Evolutionary conservation across 2,113 vertebrate species (phyloP).

Genomic region (Lethenteron camtschaticum): DNA sequence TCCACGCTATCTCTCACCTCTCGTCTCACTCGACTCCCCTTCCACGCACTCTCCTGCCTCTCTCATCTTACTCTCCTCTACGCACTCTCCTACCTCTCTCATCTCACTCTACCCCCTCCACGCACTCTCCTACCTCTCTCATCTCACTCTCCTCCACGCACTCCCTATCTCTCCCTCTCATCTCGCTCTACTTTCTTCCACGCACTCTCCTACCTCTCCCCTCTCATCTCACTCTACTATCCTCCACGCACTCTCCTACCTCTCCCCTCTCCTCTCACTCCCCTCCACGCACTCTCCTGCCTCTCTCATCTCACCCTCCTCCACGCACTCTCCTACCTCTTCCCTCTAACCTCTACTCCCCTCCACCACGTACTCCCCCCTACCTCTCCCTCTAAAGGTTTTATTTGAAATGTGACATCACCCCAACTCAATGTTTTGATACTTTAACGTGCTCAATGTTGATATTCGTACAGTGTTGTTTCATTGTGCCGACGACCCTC

Average conservation of each 20-base stretch:
- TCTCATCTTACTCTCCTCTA: background rate
- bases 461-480: too few relatives aligned
- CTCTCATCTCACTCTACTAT: background rate
- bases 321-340: background rate
- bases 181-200: background rate
- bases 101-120: background rate
- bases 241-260: background rate
- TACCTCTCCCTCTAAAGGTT: background rate
- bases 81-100: background rate
- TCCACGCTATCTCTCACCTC: background rate
- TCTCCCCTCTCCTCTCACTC: background rate
- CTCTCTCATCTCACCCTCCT: background rate
- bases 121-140: background rate
- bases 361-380: background rate
- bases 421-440: too few relatives aligned
- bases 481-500: too few relatives aligned
- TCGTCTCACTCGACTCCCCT: background rate
- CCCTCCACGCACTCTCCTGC: background rate
- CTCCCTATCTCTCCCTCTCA: background rate
- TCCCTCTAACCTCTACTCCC: background rate
- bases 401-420: too few relatives aligned
- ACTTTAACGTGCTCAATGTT: too few relatives aligned
- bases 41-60: background rate
- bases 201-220: background rate
- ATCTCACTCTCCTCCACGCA: background rate